Conservation (phyloP, 2,113 vertebrate species). For the Eurystomus gularis region DNA sequence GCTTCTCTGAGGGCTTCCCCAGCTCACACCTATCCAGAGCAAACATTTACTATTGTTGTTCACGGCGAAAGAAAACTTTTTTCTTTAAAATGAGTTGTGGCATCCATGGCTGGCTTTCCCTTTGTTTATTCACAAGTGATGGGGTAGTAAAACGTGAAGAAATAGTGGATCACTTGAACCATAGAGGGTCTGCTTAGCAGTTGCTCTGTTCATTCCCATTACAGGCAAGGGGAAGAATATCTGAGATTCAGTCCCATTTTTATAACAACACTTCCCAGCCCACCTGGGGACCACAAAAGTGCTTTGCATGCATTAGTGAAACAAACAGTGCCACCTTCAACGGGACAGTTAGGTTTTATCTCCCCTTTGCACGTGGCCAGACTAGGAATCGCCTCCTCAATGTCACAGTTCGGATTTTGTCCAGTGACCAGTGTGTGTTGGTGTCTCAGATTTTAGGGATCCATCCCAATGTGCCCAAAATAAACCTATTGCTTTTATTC, state of each 20-base stretch:
- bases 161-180: neutral
- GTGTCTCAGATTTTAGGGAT: neutral
- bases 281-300: constrained; percentile 27
- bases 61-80: neutral
- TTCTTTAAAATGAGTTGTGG: neutral
- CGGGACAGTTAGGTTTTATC: constrained; percentile 9
- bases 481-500: neutral
- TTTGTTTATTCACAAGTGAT: neutral
- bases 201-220: neutral
- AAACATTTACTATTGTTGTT: neutral
- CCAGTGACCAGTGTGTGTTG: accelerated
- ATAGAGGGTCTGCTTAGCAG: neutral
- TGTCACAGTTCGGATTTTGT: neutral
- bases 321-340: neutral
- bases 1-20: neutral
- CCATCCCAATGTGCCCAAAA: neutral
- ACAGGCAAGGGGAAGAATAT: constrained; percentile 8
- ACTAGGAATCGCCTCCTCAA: neutral
- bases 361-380: neutral
- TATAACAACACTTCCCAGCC: constrained; percentile 35
- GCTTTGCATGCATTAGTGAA: constrained; percentile 21
- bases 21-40: neutral
- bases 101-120: neutral
- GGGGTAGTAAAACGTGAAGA: neutral
- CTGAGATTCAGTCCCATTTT: constrained; percentile 51